These are phyloP conservation scores for Noctilio leporinus DNA, from an alignment of 2,113 vertebrate genomes.

Conservation along the genomic window DNA sequence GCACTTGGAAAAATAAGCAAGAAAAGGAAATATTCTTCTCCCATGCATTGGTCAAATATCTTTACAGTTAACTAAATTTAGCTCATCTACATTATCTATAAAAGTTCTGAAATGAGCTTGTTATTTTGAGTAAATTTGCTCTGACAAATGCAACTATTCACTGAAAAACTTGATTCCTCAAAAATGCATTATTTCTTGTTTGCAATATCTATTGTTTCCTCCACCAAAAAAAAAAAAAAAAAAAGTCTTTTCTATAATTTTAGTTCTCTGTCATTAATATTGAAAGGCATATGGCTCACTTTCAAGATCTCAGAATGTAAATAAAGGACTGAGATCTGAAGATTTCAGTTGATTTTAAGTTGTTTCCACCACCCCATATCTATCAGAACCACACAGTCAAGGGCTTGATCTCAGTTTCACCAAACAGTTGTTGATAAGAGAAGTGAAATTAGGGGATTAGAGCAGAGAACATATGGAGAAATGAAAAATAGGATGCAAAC, in stretches of 20 bases:
- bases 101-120: constrained; percentile 29
- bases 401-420: neutral
- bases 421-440: neutral
- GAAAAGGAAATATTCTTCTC: constrained; percentile 25
- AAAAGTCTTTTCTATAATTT: constrained; percentile 33
- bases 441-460: constrained; percentile 1
- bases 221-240: neutral
- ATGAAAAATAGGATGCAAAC: neutral
- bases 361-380: neutral
- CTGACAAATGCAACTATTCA: constrained; percentile 38
- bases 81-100: neutral
- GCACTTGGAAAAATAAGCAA: constrained; percentile 47
- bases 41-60: constrained; percentile 6
- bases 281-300: neutral
- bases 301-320: constrained; percentile 10
- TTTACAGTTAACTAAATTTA: constrained; percentile 50
- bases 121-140: constrained; percentile 16
- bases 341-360: neutral
- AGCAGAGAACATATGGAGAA: neutral
- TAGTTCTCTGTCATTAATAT: neutral
- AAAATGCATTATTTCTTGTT: constrained; percentile 44
- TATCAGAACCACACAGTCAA: neutral
- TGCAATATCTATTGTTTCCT: neutral
- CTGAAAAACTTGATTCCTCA: neutral
- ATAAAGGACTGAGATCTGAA: constrained; percentile 1